phyloP scores from a whole-genome alignment of 2,888 invertebrate genomes.

The Cosmorhoe ocellata region DNA sequence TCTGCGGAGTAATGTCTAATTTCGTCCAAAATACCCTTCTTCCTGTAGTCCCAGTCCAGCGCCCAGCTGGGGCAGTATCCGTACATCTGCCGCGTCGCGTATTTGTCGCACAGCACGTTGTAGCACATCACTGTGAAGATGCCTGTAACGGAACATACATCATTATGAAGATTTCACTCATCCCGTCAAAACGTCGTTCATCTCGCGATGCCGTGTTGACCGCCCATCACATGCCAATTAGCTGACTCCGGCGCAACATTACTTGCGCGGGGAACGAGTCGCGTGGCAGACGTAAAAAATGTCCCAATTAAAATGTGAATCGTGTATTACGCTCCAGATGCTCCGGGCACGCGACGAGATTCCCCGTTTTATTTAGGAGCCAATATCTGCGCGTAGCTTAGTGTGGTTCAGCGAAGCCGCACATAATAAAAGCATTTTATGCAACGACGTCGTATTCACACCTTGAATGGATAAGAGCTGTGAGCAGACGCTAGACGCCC shows the following conservation, averaged over 20 bases:
- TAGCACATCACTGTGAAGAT: constrained; percentile 99
- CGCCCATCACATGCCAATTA: constrained; percentile 56
- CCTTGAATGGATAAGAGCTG: constrained; percentile 38
- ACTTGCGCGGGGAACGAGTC: constrained; percentile 41
- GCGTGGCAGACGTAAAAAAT: constrained; percentile 61
- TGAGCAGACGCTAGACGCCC: constrained; percentile 45
- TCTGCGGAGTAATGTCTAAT: constrained; percentile 98
- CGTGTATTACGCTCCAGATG: constrained; percentile 58
- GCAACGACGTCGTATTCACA: constrained; percentile 42
- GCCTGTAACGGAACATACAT: constrained; percentile 77
- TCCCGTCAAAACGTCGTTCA: constrained; percentile 46
- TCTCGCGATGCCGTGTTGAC: constrained; percentile 47
- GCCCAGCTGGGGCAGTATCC: constrained; percentile 99
- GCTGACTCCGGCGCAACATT: constrained; percentile 43
- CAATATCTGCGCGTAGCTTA: constrained; percentile 6
- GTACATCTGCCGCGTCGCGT: constrained; percentile 99
- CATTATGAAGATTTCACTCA: constrained; percentile 20
- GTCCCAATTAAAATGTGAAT: constrained; percentile 63
- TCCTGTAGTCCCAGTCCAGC: constrained; percentile 98
- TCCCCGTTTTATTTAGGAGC: constrained; percentile 11
- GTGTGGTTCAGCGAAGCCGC: constrained; percentile 2
- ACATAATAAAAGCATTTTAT: constrained; percentile 29
- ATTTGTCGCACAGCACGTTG: constrained; percentile 99
- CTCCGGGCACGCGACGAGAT: constrained; percentile 59
- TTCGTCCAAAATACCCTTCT: constrained; percentile 98